Percentiles rank a stretch among this genome's conserved stretches.
These are phyloP conservation scores for Patagioenas fasciata DNA, from an alignment of 2,113 vertebrate species.

Conservation along the genomic window DNA sequence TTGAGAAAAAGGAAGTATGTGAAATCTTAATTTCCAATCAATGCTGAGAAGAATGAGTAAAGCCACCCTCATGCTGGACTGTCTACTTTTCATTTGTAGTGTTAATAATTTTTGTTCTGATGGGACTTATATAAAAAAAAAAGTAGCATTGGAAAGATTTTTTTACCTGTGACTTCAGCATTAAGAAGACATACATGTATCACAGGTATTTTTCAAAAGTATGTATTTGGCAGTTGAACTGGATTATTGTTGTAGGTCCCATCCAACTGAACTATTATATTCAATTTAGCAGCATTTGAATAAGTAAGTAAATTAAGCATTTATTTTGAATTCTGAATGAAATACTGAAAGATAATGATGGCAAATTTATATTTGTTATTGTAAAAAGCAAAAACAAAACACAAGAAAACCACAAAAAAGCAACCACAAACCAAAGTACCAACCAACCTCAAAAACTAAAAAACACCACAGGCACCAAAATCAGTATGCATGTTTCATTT, in stretches of 20 bases:
- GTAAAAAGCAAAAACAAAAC: neutral
- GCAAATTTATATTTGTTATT: neutral
- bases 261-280: neutral
- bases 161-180: neutral
- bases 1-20: neutral
- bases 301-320: neutral
- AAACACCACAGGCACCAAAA: neutral
- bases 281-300: neutral
- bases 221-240: neutral
- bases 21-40: neutral
- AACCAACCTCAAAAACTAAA: neutral
- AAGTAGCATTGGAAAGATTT: neutral
- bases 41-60: neutral
- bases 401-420: neutral
- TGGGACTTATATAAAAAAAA: rapidly evolving
- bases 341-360: neutral
- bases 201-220: neutral
- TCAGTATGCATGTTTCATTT: neutral
- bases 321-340: neutral
- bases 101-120: neutral
- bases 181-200: rapidly evolving
- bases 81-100: neutral
- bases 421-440: rapidly evolving
- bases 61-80: neutral
- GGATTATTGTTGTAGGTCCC: neutral